Evolutionary conservation across 2,797 vertebrate genomes (phyloP).

Genomic region (Notolabrus celidotus): DNA sequence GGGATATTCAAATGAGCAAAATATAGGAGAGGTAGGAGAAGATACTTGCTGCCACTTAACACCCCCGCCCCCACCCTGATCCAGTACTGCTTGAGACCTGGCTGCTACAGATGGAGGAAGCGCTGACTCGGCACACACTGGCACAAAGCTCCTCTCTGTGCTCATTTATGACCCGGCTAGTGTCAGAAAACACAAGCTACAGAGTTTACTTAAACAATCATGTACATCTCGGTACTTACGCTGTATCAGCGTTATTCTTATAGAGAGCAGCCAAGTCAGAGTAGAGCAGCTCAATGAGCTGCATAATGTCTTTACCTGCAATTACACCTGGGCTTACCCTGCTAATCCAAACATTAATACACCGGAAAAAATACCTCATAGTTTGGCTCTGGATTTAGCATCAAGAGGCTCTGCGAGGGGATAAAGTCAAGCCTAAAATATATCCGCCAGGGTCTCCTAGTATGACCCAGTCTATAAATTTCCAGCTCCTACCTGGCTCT

Average conservation of each 20-base stretch:
- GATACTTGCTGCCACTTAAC: conserved; percentile 1
- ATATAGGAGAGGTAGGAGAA: conserved; percentile 18
- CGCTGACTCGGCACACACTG: conserved; percentile 61
- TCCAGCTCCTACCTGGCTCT: conserved; percentile 23
- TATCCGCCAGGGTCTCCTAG: conserved; percentile 1
- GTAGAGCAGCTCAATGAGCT: background rate
- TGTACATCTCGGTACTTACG: background rate
- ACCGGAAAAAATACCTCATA: background rate
- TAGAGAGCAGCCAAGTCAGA: background rate
- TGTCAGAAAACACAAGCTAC: conserved; percentile 41
- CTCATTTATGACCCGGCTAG: conserved; percentile 40
- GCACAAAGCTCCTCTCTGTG: conserved; percentile 1
- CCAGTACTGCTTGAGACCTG: conserved; percentile 14
- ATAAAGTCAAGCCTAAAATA: conserved; percentile 20
- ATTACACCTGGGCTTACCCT: conserved; percentile 25
- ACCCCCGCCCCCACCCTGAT: background rate
- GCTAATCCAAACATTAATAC: conserved; percentile 20
- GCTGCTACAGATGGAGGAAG: conserved; percentile 48
- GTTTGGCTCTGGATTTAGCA: conserved; percentile 21
- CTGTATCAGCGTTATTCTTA: conserved; percentile 37
- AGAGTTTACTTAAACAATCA: conserved; percentile 43
- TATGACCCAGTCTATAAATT: conserved; percentile 38
- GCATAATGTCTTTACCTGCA: conserved; percentile 25
- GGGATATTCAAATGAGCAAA: conserved; percentile 1
- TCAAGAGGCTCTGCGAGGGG: background rate